A percentile compares a stretch with the other conserved stretches of the same genome.
phyloP scores from a whole-genome alignment of 2,888 invertebrate species.

The Agelastica alni region DNA sequence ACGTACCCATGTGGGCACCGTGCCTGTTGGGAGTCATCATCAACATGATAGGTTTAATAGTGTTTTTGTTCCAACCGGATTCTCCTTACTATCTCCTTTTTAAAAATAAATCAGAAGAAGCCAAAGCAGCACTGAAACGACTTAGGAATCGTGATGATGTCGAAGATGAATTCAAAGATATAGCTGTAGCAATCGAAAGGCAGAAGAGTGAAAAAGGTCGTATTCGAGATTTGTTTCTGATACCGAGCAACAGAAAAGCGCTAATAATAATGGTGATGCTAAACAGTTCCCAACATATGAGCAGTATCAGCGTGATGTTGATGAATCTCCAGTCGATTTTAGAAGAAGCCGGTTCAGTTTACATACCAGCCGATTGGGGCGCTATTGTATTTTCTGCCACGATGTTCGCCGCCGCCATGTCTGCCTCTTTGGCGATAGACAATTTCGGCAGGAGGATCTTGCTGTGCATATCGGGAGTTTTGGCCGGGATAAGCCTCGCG shows the following conservation, averaged over 20 bases:
- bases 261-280: constrained; percentile 53
- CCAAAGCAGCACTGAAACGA: constrained; percentile 45
- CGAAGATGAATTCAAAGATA: constrained; percentile 51
- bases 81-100: constrained; percentile 53
- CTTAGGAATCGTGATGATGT: constrained; percentile 47
- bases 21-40: constrained; percentile 41
- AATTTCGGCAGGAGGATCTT: constrained; percentile 52
- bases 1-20: constrained; percentile 45
- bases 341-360: constrained; percentile 49
- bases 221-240: constrained; percentile 49
- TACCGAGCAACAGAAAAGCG: constrained; percentile 53
- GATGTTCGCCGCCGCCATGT: constrained; percentile 51
- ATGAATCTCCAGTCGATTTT: constrained; percentile 55
- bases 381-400: constrained; percentile 53
- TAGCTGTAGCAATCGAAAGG: constrained; percentile 48
- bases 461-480: constrained; percentile 48
- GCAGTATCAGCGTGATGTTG: constrained; percentile 54
- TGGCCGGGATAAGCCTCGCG: constrained; percentile 50
- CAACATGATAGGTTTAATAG: constrained; percentile 45
- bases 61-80: constrained; percentile 54
- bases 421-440: constrained; percentile 52
- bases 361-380: constrained; percentile 46
- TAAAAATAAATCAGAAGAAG: constrained; percentile 47
- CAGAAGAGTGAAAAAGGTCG: constrained; percentile 51
- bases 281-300: constrained; percentile 54